Percentiles rank a stretch among this genome's conserved stretches.
Evolutionary conservation across 2,113 vertebrate genomes (phyloP).

Genomic region (Suncus etruscus): DNA sequence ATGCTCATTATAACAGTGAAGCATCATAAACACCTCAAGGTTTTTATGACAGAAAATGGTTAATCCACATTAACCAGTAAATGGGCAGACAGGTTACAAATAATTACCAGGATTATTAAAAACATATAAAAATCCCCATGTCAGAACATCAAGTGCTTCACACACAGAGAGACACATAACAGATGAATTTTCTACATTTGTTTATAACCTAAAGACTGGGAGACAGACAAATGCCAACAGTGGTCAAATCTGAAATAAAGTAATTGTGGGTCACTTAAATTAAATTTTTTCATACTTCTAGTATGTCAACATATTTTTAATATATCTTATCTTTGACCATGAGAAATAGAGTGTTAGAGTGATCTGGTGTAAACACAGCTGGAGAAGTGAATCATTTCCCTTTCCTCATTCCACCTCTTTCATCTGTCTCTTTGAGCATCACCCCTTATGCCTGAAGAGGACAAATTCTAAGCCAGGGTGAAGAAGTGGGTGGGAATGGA

Average conservation of each 20-base stretch:
- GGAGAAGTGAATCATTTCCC: constrained; percentile 51
- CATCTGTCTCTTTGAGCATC: not conserved
- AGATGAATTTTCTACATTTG: constrained; percentile 42
- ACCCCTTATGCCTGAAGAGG: constrained; percentile 24
- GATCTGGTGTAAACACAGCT: constrained; percentile 53
- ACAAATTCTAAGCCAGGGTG: constrained; percentile 5
- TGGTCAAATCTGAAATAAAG: constrained; percentile 46
- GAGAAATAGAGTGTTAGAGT: not conserved
- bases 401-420: constrained; percentile 35
- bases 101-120: constrained; percentile 58
- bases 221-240: constrained; percentile 60
- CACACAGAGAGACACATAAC: constrained; percentile 25
- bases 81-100: constrained; percentile 47
- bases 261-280: constrained; percentile 38
- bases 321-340: constrained; percentile 35
- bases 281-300: constrained; percentile 14
- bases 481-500: constrained; percentile 23
- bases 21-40: constrained; percentile 67
- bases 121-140: constrained; percentile 14
- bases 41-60: constrained; percentile 63
- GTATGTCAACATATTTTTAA: constrained; percentile 12
- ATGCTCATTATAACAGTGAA: constrained; percentile 70
- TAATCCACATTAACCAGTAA: constrained; percentile 51
- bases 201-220: constrained; percentile 50
- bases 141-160: constrained; percentile 31